Percentiles rank a stretch among this genome's conserved stretches.
phyloP scores from a whole-genome alignment of 2,888 invertebrate species.

The Metalampra italica region DNA sequence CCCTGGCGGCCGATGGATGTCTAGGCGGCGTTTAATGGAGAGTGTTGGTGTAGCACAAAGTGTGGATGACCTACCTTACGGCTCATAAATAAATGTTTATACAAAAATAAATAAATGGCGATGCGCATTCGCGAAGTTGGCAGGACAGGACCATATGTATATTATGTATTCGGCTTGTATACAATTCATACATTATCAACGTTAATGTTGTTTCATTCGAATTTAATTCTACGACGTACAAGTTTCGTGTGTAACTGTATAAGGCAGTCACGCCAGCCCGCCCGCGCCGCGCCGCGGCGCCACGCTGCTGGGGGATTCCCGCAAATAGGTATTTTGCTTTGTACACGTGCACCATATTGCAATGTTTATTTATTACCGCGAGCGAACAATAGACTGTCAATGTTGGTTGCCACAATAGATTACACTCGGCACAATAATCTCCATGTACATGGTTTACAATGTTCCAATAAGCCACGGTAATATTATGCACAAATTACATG shows the following conservation, averaged over 20 bases:
- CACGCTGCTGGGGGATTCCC: constrained; percentile 43
- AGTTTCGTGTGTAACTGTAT: constrained; percentile 49
- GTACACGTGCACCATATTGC: constrained; percentile 45
- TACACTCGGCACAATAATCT: neutral
- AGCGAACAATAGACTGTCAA: constrained; percentile 7
- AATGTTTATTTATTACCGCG: constrained; percentile 22
- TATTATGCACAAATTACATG: too few relatives aligned
- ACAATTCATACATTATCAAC: too few relatives aligned
- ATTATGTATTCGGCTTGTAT: too few relatives aligned
- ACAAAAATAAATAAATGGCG: too few relatives aligned
- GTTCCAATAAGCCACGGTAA: neutral
- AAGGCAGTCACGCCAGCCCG: constrained; percentile 52
- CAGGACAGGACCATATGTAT: too few relatives aligned
- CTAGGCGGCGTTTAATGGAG: too few relatives aligned
- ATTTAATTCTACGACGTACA: constrained; percentile 47
- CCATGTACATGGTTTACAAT: neutral
- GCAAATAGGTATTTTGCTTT: constrained; percentile 24
- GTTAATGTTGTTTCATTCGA: neutral
- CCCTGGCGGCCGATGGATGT: too few relatives aligned
- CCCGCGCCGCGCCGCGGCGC: constrained; percentile 28
- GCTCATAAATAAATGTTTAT: too few relatives aligned
- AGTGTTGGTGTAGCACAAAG: too few relatives aligned
- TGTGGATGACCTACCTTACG: too few relatives aligned
- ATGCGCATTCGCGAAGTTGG: too few relatives aligned
- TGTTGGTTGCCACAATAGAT: constrained; percentile 10